Base-by-base conservation (phyloP, 2,113 vertebrate genomes). In the Junco hyemalis region DNA sequence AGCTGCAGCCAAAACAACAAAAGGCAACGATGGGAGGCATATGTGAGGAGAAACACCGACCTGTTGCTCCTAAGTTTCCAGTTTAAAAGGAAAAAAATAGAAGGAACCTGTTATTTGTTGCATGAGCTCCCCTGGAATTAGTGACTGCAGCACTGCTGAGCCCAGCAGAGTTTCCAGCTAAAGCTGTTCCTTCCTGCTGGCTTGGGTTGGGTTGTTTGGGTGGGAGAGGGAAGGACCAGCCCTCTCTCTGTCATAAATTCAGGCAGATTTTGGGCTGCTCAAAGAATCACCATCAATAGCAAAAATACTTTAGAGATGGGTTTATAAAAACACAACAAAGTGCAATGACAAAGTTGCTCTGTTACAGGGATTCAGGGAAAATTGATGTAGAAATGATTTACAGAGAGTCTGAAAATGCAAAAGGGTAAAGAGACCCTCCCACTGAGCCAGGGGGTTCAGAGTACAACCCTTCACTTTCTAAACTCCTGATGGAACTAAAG, bases 1-100 rank as follows among this genome's bases (percentile, higher is more conserved):
- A 86, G 90, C 80, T 71, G 53, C 60, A 94, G 94, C 96, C 96
- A 95, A 95, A 97, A 93, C 90, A 95, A 96, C 88, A 90, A 92
- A 92, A 95, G 92, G 92, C 95, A 94, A 93, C 69, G 71, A 92
- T 57, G 92, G 17, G 56, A 97, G 86, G 88, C 96, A 93, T 93
- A 96, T 96, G 94, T 88, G 94, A 94, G 72, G 35, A 93, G 95
- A 90, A 96, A 94, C 63, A 56, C 17, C 50, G 86, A 93, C 93
- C 93, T 96, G 96, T 96, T 95, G 96, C 95, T 86, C 74, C 3
- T 33, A 70, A 95, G 86, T 92, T 94, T 81, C 74, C 68, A 90
- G 70, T 17, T 54, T 11, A 48, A 79, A 87, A 66, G 16, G 4
- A 4, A 9, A 23, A 11, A 23, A 11, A 38, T 45, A 64, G 12